Evolutionary conservation across 2,113 vertebrate species (phyloP).

Genomic region (Plectropomus leopardus): DNA sequence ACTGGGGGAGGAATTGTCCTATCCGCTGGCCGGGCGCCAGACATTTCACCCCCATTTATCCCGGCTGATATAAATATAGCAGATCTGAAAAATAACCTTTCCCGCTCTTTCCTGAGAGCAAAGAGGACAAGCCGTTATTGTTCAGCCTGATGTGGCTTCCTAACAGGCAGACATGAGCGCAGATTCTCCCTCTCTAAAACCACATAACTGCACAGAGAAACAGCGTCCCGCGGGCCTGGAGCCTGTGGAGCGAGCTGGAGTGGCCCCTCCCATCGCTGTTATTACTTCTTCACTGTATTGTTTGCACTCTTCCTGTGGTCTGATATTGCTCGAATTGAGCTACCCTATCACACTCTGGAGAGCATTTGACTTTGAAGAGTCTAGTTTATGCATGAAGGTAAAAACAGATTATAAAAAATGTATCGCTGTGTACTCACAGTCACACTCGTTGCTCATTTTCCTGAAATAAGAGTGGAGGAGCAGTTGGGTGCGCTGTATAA

Average conservation of each 20-base stretch:
- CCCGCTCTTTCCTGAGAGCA: conserved; percentile 22
- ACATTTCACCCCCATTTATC: conserved; percentile 59
- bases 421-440: background rate
- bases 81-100: conserved; percentile 28
- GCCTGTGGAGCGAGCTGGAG: conserved; percentile 41
- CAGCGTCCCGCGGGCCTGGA: conserved; percentile 12
- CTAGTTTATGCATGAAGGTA: conserved; percentile 46
- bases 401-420: conserved; percentile 41
- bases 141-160: conserved; percentile 28
- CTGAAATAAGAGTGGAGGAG: conserved; percentile 39
- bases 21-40: conserved; percentile 42
- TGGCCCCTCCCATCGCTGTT: conserved; percentile 52
- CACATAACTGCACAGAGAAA: conserved; percentile 15
- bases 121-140: conserved; percentile 31
- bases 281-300: conserved; percentile 45
- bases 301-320: conserved; percentile 38
- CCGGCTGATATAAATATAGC: conserved; percentile 32
- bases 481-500: conserved; percentile 17
- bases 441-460: background rate
- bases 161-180: conserved; percentile 14
- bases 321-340: conserved; percentile 30
- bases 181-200: conserved; percentile 34
- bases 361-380: conserved; percentile 33
- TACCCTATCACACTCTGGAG: conserved; percentile 8
- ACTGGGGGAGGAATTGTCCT: conserved; percentile 47